Percentiles rank a stretch among this genome's conserved stretches.
phyloP scores from a whole-genome alignment of 2,113 vertebrate genomes.

The Erinaceus europaeus region DNA sequence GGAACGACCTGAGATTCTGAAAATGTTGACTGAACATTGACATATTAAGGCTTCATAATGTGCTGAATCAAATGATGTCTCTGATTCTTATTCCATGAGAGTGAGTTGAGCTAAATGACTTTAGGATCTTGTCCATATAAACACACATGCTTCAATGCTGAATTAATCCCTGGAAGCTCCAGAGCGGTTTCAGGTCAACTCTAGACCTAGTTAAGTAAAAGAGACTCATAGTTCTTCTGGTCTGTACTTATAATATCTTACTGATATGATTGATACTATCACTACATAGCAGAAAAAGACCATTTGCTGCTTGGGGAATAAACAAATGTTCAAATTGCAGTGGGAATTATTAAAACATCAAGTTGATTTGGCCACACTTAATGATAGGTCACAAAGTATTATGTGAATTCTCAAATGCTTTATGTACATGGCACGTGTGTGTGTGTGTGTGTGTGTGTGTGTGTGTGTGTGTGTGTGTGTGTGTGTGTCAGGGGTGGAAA shows the following conservation, averaged over 20 bases:
- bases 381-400: not conserved
- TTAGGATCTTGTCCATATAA: not conserved
- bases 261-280: not conserved
- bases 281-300: not conserved
- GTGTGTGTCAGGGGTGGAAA: too few relatives aligned
- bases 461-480: not conserved
- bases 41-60: not conserved
- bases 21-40: not conserved
- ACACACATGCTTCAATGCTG: not conserved
- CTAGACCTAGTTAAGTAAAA: not conserved
- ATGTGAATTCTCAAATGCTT: not conserved
- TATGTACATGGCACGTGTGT: not conserved
- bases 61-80: not conserved
- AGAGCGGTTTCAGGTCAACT: not conserved
- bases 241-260: not conserved
- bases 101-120: not conserved
- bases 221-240: not conserved
- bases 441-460: not conserved
- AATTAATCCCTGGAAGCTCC: not conserved
- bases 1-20: not conserved
- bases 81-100: not conserved
- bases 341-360: constrained; percentile 36
- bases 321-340: not conserved
- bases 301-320: not conserved
- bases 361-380: not conserved